Percentiles rank a stretch among this genome's conserved stretches.
Conservation (phyloP, 2,888 invertebrate genomes). For the Carpatolechia fugitivella region DNA sequence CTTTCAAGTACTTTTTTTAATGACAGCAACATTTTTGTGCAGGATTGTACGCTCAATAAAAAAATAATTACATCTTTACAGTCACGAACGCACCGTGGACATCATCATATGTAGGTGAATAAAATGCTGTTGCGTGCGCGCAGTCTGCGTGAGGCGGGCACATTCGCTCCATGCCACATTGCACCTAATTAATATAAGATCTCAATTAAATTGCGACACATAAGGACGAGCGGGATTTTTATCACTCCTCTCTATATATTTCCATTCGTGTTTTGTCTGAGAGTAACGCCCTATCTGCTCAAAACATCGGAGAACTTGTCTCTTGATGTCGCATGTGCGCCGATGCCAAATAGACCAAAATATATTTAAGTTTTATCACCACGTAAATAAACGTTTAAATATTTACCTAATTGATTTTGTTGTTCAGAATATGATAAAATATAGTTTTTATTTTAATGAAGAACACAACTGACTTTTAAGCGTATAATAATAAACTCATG, state of each 20-base stretch:
- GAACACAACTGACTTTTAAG: no score
- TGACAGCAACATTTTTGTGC: background rate
- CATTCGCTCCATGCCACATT: conserved; percentile 68
- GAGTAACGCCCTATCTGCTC: conserved; percentile 60
- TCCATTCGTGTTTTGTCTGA: conserved; percentile 53
- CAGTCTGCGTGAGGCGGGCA: conserved; percentile 69
- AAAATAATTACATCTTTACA: background rate
- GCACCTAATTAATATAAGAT: conserved; percentile 79
- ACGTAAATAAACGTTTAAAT: background rate
- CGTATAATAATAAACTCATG: no score
- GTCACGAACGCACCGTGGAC: background rate
- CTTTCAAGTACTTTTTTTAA: background rate
- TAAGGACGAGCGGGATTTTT: conserved; percentile 70
- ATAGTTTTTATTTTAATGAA: no score
- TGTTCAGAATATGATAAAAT: no score
- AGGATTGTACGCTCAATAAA: background rate
- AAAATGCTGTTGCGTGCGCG: conserved; percentile 55
- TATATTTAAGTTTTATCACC: conserved; percentile 12
- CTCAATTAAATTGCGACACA: conserved; percentile 79
- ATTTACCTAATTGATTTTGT: no score
- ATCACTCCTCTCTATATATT: conserved; percentile 54
- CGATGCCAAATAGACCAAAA: conserved; percentile 23
- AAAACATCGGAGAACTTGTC: conserved; percentile 63
- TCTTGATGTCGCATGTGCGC: conserved; percentile 37
- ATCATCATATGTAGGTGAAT: conserved; percentile 1